Conservation (phyloP, 2,888 invertebrate species). For the Prosapia bicincta region DNA sequence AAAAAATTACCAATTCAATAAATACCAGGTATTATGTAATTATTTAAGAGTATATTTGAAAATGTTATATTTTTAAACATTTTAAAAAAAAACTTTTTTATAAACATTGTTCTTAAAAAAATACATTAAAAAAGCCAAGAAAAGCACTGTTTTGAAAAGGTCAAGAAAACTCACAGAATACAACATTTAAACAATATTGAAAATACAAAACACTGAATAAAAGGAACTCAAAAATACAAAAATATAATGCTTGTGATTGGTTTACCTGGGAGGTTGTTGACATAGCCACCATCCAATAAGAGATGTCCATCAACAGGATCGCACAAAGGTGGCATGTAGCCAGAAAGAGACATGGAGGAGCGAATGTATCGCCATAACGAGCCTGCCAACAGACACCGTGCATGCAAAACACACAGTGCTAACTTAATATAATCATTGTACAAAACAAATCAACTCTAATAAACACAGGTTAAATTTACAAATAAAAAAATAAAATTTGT, state of each 20-base stretch:
- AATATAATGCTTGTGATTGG: slow-evolving; percentile 37
- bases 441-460: background rate
- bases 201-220: background rate
- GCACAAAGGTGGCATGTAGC: slow-evolving; percentile 99
- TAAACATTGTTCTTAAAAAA: no score
- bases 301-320: slow-evolving; percentile 99
- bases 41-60: no score
- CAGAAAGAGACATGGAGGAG: slow-evolving; percentile 98
- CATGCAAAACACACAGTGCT: slow-evolving; percentile 2
- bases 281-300: slow-evolving; percentile 99
- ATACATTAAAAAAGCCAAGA: background rate
- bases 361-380: slow-evolving; percentile 98
- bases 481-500: no score
- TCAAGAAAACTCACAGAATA: background rate
- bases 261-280: slow-evolving; percentile 99
- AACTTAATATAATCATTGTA: background rate
- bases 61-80: no score
- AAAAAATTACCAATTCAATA: no score
- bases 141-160: background rate
- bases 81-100: no score
- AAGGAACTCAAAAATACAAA: background rate
- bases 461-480: no score
- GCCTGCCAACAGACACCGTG: slow-evolving; percentile 60
- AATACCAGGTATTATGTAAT: no score
- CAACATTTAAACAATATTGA: slow-evolving; percentile 3